Evolutionary conservation across 2,888 invertebrate species (phyloP), one percentile per base, ranked within the genome.

Genomic region (Rhyacophila evoluta): DNA sequence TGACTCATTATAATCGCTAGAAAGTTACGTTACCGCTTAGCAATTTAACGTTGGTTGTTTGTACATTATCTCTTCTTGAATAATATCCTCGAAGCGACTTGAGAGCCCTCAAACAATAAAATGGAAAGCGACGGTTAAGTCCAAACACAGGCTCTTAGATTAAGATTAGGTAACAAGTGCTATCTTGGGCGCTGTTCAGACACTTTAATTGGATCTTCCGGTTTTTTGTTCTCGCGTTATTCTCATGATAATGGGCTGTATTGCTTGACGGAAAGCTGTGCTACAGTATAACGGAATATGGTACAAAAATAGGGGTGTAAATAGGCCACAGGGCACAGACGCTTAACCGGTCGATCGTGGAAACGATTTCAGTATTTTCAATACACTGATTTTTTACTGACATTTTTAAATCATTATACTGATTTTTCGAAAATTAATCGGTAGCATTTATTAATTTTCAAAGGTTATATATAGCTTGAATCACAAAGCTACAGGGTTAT

Each of bases 91-190:
- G 55, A 25, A 25, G 10, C 10, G 19, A 4, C 55, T 19, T 1
- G 15, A 55, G 55, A 55, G 55, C 55, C 10, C 19, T 8, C 55
- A 19, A 10, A 19, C 25, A 55, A 25, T 55, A 55, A 55, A 55
- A 19, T 33, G 29, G 29, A 33, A 33, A 33, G 29, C 29, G 4
- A 33, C 55, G 25, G 55, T 8, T 55, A 55, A 15, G 55, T 55
- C 55, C 25, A 55, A 55, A 55, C 55, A 55, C 10, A 55, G 5
- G 25, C 55, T 25, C 55, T 55, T 25, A 55, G 55, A 55, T 55
- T 55, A 55, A 55, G 55, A 55, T 55, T 55, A 55, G 55, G 55
- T 55, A 55, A 55, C 55, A 55, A 55, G 55, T 55, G 55, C 55
- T 55, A 55, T 55, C 55, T 8, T 19, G 55, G 25, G 55, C 55